These are phyloP conservation scores for Agrotis segetum DNA, from an alignment of 2,888 invertebrate genomes.

Conservation along the genomic window DNA sequence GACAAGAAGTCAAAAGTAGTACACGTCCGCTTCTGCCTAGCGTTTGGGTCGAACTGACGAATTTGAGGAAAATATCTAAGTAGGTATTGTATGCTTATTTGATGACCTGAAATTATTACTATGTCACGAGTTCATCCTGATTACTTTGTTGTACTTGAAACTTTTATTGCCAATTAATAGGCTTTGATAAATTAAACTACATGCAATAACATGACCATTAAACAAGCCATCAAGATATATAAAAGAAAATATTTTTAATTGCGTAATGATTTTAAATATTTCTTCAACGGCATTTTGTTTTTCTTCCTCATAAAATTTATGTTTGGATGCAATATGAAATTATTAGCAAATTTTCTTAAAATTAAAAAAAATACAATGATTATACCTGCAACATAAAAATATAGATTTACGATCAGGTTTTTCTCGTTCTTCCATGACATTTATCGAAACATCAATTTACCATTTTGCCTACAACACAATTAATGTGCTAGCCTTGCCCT, in stretches of 20 bases:
- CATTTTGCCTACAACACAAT: slow-evolving; percentile 50
- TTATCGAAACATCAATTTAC: slow-evolving; percentile 36
- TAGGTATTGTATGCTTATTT: slow-evolving; percentile 30
- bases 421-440: slow-evolving; percentile 33
- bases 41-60: slow-evolving; percentile 24
- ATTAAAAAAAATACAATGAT: not conserved
- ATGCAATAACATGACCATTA: slow-evolving; percentile 56
- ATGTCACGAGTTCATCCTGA: slow-evolving; percentile 56
- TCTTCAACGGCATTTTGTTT: not conserved
- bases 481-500: slow-evolving; percentile 47
- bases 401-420: slow-evolving; percentile 12
- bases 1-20: too few species aligned
- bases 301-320: not conserved
- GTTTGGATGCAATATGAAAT: not conserved
- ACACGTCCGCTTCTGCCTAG: not conserved
- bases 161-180: slow-evolving; percentile 55
- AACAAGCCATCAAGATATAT: slow-evolving; percentile 45
- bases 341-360: not conserved
- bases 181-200: slow-evolving; percentile 51
- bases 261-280: slow-evolving; percentile 34
- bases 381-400: slow-evolving; percentile 3
- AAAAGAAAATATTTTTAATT: slow-evolving; percentile 42
- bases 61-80: slow-evolving; percentile 4
- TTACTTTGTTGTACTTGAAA: slow-evolving; percentile 43
- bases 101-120: slow-evolving; percentile 24